Conservation (phyloP, 2,888 invertebrate genomes). For the Monochamus alternatus region DNA sequence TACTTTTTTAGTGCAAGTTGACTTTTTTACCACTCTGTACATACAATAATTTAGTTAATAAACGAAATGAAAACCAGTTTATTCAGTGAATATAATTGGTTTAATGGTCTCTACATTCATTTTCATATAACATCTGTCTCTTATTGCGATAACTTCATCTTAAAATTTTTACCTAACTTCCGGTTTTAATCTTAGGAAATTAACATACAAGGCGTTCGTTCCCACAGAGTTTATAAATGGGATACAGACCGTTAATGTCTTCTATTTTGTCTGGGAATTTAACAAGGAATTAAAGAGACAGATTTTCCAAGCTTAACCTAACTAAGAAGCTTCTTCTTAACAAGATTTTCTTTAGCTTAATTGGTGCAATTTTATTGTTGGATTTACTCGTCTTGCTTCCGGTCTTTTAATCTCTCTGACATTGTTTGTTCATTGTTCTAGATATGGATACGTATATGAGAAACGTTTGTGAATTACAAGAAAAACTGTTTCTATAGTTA, state of each 20-base stretch:
- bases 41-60: no score
- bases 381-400: constrained; percentile 48
- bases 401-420: constrained; percentile 41
- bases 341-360: constrained; percentile 59
- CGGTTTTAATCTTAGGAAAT: constrained; percentile 52
- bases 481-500: no score
- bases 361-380: constrained; percentile 53
- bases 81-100: no score
- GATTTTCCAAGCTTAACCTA: constrained; percentile 61
- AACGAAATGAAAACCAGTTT: no score
- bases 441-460: no score
- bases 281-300: constrained; percentile 62
- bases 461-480: no score
- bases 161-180: constrained; percentile 45
- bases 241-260: constrained; percentile 59
- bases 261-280: constrained; percentile 60
- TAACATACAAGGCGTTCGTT: constrained; percentile 52
- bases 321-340: constrained; percentile 59
- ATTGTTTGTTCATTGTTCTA: no score
- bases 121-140: neutral
- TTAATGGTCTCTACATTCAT: no score
- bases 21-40: no score
- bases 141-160: neutral
- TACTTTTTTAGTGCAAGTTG: no score
- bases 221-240: constrained; percentile 56